A percentile compares a stretch with the other conserved stretches of the same genome.
Evolutionary conservation across 1,140 invertebrate species (phyloP).

Genomic region (Teleogryllus occipitalis): DNA sequence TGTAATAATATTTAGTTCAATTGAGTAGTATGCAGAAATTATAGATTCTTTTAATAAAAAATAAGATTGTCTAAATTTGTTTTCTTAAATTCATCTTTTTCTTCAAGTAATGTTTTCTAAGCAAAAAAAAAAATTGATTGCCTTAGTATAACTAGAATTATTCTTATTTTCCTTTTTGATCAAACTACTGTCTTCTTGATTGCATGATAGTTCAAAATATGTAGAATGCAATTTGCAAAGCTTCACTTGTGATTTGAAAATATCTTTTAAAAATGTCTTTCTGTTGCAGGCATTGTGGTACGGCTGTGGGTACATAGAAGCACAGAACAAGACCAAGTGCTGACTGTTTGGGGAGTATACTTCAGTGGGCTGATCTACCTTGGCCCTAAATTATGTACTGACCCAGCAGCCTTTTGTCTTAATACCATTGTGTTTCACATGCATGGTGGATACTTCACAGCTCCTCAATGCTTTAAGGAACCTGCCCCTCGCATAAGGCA

Average conservation of each 20-base stretch:
- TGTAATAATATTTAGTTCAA: no score
- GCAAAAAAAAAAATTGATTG: no score
- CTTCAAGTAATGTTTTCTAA: no score
- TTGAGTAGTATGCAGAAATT: no score
- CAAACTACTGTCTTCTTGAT: no score
- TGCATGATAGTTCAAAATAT: no score
- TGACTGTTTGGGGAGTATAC: constrained; percentile 77
- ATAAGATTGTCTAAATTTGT: no score
- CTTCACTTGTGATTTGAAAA: neutral
- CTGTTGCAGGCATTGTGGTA: constrained; percentile 42
- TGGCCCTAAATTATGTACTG: constrained; percentile 60
- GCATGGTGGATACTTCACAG: constrained; percentile 75
- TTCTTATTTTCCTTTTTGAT: no score
- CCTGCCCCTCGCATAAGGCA: constrained; percentile 14
- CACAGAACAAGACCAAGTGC: constrained; percentile 35
- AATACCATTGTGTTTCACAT: constrained; percentile 83
- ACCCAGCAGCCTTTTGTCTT: constrained; percentile 57
- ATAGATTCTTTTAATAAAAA: no score
- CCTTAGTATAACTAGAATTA: no score
- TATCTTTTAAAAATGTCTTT: constrained; percentile 8
- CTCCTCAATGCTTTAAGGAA: constrained; percentile 32
- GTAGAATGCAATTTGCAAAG: no score
- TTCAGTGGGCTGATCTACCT: constrained; percentile 73
- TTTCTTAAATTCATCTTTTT: no score
- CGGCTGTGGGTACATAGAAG: constrained; percentile 42